A percentile compares a stretch with the other conserved stretches of the same genome.
Evolutionary conservation across 1,140 invertebrate species (phyloP).

Genomic region (Melanaphis sacchari): DNA sequence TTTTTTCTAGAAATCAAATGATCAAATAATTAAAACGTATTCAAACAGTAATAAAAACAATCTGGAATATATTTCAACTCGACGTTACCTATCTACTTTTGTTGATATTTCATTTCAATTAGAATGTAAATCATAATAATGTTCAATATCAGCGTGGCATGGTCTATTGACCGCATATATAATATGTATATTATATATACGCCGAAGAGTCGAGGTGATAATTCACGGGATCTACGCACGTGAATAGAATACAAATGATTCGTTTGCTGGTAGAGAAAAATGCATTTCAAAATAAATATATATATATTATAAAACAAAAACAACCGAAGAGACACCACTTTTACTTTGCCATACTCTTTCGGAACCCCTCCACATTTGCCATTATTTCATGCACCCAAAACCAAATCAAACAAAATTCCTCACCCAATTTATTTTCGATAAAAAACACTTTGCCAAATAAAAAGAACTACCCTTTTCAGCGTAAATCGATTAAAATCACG

Average conservation of each 20-base stretch:
- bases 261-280: not conserved
- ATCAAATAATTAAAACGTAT: not conserved
- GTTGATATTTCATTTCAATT: constrained; percentile 11
- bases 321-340: not conserved
- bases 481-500: constrained; percentile 30
- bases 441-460: constrained; percentile 28
- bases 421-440: constrained; percentile 18
- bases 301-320: not conserved
- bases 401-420: constrained; percentile 37
- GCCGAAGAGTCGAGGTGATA: not conserved
- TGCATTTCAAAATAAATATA: not conserved
- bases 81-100: not conserved
- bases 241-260: constrained; percentile 25
- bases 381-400: constrained; percentile 5
- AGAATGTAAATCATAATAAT: constrained; percentile 29
- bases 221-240: not conserved
- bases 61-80: not conserved
- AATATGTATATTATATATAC: not conserved
- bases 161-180: not conserved
- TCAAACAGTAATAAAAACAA: not conserved
- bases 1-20: not conserved
- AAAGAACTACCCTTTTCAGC: constrained; percentile 30
- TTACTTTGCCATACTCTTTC: not conserved
- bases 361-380: not conserved
- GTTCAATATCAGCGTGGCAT: not conserved